Evolutionary conservation across 2,797 vertebrate species (phyloP).

Genomic region (Thaleichthys pacificus): DNA sequence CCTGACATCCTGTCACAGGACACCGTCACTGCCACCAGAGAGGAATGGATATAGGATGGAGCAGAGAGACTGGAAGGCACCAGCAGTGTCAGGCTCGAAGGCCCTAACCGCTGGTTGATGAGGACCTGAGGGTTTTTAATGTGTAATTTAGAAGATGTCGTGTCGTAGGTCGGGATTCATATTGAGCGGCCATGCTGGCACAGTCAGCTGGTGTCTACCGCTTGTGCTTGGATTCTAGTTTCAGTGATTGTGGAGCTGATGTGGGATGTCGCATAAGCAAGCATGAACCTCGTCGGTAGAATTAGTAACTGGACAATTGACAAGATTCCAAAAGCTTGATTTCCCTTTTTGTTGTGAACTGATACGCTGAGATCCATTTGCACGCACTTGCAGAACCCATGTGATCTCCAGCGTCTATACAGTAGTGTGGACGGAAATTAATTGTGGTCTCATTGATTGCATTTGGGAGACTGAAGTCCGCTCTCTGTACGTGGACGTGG

Average conservation of each 20-base stretch:
- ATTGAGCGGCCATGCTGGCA: background rate
- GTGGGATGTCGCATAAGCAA: slow-evolving; percentile 11
- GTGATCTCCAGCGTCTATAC: slow-evolving; percentile 17
- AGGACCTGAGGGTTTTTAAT: slow-evolving; percentile 62
- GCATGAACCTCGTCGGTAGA: slow-evolving; percentile 11
- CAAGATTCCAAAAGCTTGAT: slow-evolving; percentile 12
- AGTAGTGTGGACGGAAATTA: slow-evolving; percentile 34
- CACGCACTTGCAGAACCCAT: slow-evolving; percentile 8
- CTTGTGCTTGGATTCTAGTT: background rate
- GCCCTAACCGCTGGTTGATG: slow-evolving; percentile 56
- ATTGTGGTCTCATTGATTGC: slow-evolving; percentile 32
- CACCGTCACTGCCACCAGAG: slow-evolving; percentile 56
- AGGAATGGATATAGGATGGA: slow-evolving; percentile 71
- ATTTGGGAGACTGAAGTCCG: slow-evolving; percentile 19
- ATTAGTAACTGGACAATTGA: slow-evolving; percentile 16
- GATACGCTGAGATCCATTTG: slow-evolving; percentile 28
- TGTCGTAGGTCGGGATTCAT: slow-evolving; percentile 33
- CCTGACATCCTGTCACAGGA: slow-evolving; percentile 75
- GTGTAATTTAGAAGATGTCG: slow-evolving; percentile 64
- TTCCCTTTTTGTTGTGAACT: slow-evolving; percentile 24
- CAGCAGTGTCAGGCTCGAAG: slow-evolving; percentile 55
- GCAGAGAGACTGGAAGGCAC: slow-evolving; percentile 68
- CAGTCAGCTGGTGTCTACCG: background rate
- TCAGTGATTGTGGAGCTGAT: slow-evolving; percentile 2
- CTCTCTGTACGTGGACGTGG: slow-evolving; percentile 16